Conservation (phyloP, 1,140 invertebrate species). For the Zaprionus africanus region DNA sequence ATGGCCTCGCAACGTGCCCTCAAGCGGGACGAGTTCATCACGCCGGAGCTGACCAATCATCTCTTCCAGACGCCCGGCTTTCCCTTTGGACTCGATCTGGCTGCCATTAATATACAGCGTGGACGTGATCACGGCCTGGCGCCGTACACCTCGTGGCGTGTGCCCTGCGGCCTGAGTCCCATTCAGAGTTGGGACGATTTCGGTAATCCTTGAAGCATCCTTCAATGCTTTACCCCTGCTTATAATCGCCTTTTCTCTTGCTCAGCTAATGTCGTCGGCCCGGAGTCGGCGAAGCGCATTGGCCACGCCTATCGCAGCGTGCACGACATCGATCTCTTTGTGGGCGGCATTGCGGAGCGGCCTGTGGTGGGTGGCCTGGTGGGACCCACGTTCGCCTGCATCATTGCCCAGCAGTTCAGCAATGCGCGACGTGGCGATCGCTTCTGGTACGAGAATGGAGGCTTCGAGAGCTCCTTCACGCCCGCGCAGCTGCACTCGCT, state of each 20-base stretch:
- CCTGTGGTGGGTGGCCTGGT: conserved; percentile 92
- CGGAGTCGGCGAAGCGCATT: conserved; percentile 87
- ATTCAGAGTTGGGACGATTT: conserved; percentile 92
- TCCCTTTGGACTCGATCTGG: conserved; percentile 94
- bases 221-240: neutral
- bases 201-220: conserved; percentile 27
- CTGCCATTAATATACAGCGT: conserved; percentile 94
- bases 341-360: conserved; percentile 93
- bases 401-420: conserved; percentile 96
- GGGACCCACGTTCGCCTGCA: conserved; percentile 98
- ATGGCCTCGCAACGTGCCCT: conserved; percentile 91
- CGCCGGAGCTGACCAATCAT: conserved; percentile 93
- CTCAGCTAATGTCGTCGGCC: conserved; percentile 88
- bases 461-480: conserved; percentile 90
- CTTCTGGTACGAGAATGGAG: conserved; percentile 96
- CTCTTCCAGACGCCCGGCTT: conserved; percentile 91
- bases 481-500: conserved; percentile 94
- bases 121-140: conserved; percentile 96
- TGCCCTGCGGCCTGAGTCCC: conserved; percentile 90
- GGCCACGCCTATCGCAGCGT: conserved; percentile 89
- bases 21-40: conserved; percentile 92
- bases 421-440: conserved; percentile 95
- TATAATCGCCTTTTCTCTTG: neutral
- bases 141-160: conserved; percentile 92
- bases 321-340: conserved; percentile 96